Conservation (phyloP, 2,797 vertebrate species). For the Lagocephalus sceleratus region DNA sequence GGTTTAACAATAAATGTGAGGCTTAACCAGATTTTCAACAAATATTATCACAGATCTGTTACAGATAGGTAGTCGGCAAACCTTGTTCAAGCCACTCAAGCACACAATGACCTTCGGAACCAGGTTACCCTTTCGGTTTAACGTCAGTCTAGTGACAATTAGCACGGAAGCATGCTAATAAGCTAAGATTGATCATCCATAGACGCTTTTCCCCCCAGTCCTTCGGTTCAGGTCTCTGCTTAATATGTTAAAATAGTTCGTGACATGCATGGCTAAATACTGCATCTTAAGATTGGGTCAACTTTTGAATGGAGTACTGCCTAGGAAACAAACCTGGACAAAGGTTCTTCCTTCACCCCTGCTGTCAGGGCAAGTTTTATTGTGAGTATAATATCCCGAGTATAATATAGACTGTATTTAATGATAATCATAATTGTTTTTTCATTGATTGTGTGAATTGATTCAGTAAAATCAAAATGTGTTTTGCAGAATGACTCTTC, state of each 20-base stretch:
- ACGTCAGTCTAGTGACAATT: constrained; percentile 13
- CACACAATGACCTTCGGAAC: neutral
- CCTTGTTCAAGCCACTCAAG: too few relatives aligned
- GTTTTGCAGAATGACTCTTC: constrained; percentile 58
- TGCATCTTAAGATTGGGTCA: constrained; percentile 29
- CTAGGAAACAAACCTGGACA: constrained; percentile 30
- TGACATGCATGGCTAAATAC: constrained; percentile 49
- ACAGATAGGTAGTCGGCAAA: too few relatives aligned
- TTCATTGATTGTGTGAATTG: too few relatives aligned
- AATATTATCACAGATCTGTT: neutral
- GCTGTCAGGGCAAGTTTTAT: constrained; percentile 52
- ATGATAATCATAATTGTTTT: too few relatives aligned
- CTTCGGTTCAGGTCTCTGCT: too few relatives aligned
- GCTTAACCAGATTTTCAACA: neutral
- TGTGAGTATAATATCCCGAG: constrained; percentile 58
- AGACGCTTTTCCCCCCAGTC: too few relatives aligned
- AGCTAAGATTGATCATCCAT: neutral
- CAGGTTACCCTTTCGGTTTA: neutral
- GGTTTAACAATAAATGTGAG: neutral
- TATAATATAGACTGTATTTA: too few relatives aligned
- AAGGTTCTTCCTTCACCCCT: constrained; percentile 20
- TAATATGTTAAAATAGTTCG: neutral
- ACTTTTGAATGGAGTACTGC: constrained; percentile 38
- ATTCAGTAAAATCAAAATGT: neutral
- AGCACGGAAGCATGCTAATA: constrained; percentile 24